Base-by-base conservation (phyloP, 2,888 invertebrate species). In the Bellardia pandia region DNA sequence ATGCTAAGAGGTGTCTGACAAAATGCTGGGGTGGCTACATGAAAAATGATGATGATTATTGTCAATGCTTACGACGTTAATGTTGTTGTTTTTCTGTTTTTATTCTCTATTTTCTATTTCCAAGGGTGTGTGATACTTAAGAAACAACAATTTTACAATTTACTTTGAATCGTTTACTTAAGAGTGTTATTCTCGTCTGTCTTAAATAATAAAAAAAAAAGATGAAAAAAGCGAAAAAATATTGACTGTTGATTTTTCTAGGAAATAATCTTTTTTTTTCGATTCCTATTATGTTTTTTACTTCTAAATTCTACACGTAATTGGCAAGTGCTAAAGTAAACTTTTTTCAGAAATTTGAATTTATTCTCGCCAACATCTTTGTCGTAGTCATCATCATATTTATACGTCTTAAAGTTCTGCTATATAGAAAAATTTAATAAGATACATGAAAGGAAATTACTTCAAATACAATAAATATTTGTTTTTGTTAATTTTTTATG, bases 251-350 rank as follows among this genome's bases (percentile, higher is more conserved):
- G 56, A 58, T 69, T 79, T 14, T 79, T 48, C 11, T 23, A 71
- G 62, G 53, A 71, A 79, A 62, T 71, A 23, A 48, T 79, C 53
- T 62, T 30, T 23, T 58, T 42, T 40, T 48, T 48, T 51, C 16
- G 37, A 6, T 56, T 51, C 51, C 7, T 14, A 1, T 51, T 48
- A 45, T 23, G 1, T 51, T 48, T 56, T 60, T 80, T 37, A 13
- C 23, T 37, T 48, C 51, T 16, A 30, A 40, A 37, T 58, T 64
- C 13, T 7, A 71, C 33, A 30, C 23, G 68, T 69, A 68, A 85
- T 79, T 58, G 85, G 48, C 84, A 74, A 75, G 60, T 69, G 60
- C 48, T 40, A 40, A 53, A 79, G 51, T 71, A 71, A 79, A 71
- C 40, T 16, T 69, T 23, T 69, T 48, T 2, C 8, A 62, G 1